A percentile compares a stretch with the other conserved stretches of the same genome.
Evolutionary conservation across 2,888 invertebrate genomes (phyloP).

Genomic region (Lypha dubia): DNA sequence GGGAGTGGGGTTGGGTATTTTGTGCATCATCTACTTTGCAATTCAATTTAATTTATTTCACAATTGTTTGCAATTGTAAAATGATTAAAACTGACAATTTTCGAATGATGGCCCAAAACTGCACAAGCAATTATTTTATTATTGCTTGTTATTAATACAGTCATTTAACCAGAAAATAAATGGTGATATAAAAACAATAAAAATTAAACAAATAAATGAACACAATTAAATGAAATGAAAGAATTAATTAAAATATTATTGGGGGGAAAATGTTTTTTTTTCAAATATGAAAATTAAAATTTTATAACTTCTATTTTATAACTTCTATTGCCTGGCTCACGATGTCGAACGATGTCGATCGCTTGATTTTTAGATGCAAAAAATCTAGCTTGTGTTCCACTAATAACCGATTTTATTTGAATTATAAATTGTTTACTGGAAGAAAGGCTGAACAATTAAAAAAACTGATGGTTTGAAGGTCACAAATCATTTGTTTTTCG

Average conservation of each 20-base stretch:
- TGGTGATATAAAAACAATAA: not conserved
- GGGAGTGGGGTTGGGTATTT: conserved; percentile 50
- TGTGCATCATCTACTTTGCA: conserved; percentile 59
- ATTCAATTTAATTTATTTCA: conserved; percentile 72
- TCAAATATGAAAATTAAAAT: conserved; percentile 14
- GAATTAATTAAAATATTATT: conserved; percentile 31
- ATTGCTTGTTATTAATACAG: conserved; percentile 68
- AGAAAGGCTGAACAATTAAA: too few species aligned
- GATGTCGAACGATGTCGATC: too few species aligned
- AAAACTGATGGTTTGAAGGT: too few species aligned
- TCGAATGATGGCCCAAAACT: conserved; percentile 57
- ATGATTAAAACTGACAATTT: conserved; percentile 72
- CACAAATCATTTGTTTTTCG: too few species aligned
- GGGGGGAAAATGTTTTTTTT: conserved; percentile 25
- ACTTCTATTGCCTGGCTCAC: too few species aligned
- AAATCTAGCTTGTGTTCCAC: too few species aligned
- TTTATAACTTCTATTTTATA: not conserved
- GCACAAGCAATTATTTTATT: conserved; percentile 71
- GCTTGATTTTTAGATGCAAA: too few species aligned
- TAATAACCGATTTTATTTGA: too few species aligned
- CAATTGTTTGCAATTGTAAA: conserved; percentile 71
- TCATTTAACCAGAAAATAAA: conserved; percentile 71
- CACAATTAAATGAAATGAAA: conserved; percentile 39
- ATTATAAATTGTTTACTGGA: too few species aligned
- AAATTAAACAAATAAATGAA: not conserved